These are phyloP conservation scores for Columbina picui DNA, from an alignment of 2,113 vertebrate genomes.

Conservation along the genomic window DNA sequence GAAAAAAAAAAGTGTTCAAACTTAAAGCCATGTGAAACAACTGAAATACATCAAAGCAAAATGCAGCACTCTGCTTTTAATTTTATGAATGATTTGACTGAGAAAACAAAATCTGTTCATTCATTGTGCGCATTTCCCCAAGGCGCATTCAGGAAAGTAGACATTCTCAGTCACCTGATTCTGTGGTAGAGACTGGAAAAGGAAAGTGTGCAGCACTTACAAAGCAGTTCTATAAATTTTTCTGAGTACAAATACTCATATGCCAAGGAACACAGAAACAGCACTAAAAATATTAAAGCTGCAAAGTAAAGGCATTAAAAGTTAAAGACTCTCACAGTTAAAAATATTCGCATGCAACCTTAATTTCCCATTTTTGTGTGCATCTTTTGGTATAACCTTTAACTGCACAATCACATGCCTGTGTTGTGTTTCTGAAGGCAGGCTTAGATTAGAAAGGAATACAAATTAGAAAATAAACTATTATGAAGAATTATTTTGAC, in stretches of 20 bases:
- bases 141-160: not conserved
- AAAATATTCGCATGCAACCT: not conserved
- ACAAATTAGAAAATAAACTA: not conserved
- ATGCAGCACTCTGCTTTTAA: not conserved
- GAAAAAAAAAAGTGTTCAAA: not conserved
- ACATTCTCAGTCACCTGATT: not conserved
- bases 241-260: not conserved
- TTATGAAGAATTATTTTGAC: not conserved
- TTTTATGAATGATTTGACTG: slow-evolving; percentile 53
- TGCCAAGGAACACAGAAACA: not conserved
- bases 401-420: not conserved
- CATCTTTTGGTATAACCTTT: not conserved
- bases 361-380: not conserved
- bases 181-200: not conserved
- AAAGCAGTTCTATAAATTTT: not conserved
- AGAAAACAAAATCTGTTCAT: slow-evolving; percentile 36
- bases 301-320: not conserved
- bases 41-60: slow-evolving; percentile 1
- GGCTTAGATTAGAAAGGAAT: not conserved
- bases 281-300: not conserved
- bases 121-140: not conserved
- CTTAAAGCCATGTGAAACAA: slow-evolving; percentile 23
- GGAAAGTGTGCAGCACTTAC: not conserved
- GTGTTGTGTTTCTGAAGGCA: not conserved
- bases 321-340: not conserved